phyloP scores from a whole-genome alignment of 2,113 vertebrate species.

The Phylloscopus whistleri region DNA sequence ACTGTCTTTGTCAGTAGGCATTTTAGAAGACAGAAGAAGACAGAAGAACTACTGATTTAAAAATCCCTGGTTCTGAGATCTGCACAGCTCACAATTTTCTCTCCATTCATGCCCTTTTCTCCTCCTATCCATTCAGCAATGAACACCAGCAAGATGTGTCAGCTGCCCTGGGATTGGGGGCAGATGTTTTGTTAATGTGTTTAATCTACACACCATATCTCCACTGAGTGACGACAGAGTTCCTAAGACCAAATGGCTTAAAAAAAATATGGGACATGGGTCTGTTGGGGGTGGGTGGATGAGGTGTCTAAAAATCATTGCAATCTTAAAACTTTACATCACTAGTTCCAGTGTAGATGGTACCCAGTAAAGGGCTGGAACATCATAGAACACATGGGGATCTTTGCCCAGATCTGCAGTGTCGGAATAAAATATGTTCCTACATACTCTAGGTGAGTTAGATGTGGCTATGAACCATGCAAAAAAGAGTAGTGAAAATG shows the following conservation, averaged over 20 bases:
- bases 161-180: not conserved
- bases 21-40: not conserved
- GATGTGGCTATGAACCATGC: rapidly evolving
- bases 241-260: not conserved
- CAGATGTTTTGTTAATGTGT: not conserved
- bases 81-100: not conserved
- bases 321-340: not conserved
- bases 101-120: not conserved
- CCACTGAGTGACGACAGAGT: not conserved
- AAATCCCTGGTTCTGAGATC: not conserved
- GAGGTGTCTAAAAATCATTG: not conserved
- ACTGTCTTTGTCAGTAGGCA: not conserved
- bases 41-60: not conserved
- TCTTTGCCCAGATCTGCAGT: not conserved
- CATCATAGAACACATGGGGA: not conserved
- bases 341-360: not conserved
- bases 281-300: not conserved
- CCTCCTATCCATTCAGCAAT: not conserved
- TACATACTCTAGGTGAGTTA: not conserved
- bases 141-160: not conserved
- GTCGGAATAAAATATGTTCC: not conserved
- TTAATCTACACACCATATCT: not conserved
- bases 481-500: not conserved
- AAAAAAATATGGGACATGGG: not conserved
- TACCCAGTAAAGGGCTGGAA: not conserved